A percentile compares a stretch with the other conserved stretches of the same genome.
These are phyloP conservation scores for Chironomus riparius DNA, from an alignment of 2,888 invertebrate genomes.

Conservation along the genomic window DNA sequence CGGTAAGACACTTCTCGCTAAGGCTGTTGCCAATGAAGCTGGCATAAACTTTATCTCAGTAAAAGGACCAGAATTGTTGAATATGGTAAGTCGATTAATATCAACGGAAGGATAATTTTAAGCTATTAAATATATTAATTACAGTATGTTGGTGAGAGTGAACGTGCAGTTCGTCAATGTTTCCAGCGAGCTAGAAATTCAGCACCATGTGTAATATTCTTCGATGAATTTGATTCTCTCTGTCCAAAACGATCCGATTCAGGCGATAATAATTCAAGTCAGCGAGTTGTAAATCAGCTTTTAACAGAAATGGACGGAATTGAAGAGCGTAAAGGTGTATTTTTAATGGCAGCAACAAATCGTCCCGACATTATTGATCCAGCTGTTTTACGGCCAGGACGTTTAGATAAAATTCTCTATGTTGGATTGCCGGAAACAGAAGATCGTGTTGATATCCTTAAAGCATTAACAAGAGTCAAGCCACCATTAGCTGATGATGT, in stretches of 20 bases:
- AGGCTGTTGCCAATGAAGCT: slow-evolving; percentile 97
- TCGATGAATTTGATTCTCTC: slow-evolving; percentile 94
- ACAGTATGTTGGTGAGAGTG: slow-evolving; percentile 96
- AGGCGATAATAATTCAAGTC: slow-evolving; percentile 62
- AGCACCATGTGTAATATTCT: slow-evolving; percentile 96
- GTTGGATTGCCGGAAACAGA: slow-evolving; percentile 74
- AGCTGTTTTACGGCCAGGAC: slow-evolving; percentile 75
- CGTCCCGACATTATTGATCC: slow-evolving; percentile 95
- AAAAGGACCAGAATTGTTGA: slow-evolving; percentile 94
- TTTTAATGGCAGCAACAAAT: slow-evolving; percentile 92
- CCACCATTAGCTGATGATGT: slow-evolving; percentile 71
- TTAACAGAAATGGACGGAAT: slow-evolving; percentile 98
- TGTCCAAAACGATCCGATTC: slow-evolving; percentile 81
- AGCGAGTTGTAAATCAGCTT: slow-evolving; percentile 90
- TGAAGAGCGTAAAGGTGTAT: slow-evolving; percentile 83
- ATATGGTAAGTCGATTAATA: too few species aligned
- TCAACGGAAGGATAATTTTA: too few species aligned
- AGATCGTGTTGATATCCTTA: slow-evolving; percentile 81
- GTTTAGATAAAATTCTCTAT: slow-evolving; percentile 82
- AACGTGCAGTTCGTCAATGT: slow-evolving; percentile 90
- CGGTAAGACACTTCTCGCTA: slow-evolving; percentile 92
- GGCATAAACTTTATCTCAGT: slow-evolving; percentile 98
- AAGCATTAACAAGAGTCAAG: slow-evolving; percentile 74
- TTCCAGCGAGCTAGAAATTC: slow-evolving; percentile 92
- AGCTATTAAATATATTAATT: slow-evolving; percentile 30